Evolutionary conservation across 2,113 vertebrate species (phyloP).

Genomic region (rabbit (Oryctolagus cuniculus)): DNA sequence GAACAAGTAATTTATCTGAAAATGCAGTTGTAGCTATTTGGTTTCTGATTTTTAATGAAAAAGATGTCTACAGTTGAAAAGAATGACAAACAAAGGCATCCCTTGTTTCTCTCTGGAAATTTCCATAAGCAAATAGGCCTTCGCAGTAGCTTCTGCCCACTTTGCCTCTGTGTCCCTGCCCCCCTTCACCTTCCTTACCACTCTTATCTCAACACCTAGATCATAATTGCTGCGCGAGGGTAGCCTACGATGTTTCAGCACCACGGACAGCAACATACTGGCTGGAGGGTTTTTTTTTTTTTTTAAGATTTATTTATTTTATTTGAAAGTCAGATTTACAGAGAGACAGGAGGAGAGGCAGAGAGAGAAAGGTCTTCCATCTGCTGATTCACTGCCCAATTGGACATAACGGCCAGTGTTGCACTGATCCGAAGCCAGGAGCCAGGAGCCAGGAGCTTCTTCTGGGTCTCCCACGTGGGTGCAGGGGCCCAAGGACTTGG

Average conservation of each 20-base stretch:
- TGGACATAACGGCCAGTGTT: no score
- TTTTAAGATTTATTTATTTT: no score
- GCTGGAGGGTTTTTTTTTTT: background rate
- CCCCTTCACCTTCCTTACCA: no score
- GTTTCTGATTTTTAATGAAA: conserved; percentile 54
- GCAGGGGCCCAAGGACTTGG: no score
- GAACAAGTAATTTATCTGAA: conserved; percentile 38
- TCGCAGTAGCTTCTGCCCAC: background rate
- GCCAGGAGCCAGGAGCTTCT: no score
- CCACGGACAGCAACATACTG: background rate
- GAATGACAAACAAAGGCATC: conserved; percentile 25
- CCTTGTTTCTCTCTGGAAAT: conserved; percentile 23
- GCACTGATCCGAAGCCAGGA: no score
- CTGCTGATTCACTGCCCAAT: no score
- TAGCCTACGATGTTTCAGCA: background rate
- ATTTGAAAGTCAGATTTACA: no score
- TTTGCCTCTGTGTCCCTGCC: background rate
- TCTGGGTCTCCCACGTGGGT: no score
- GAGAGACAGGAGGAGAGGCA: no score
- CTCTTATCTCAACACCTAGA: background rate
- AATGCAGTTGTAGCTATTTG: conserved; percentile 23
- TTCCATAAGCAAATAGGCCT: background rate
- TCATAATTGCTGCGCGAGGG: background rate
- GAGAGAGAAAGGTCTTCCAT: no score
- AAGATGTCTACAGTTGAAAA: conserved; percentile 63